These are phyloP conservation scores for Parambassis ranga DNA, from an alignment of 2,797 vertebrate genomes.

Conservation along the genomic window DNA sequence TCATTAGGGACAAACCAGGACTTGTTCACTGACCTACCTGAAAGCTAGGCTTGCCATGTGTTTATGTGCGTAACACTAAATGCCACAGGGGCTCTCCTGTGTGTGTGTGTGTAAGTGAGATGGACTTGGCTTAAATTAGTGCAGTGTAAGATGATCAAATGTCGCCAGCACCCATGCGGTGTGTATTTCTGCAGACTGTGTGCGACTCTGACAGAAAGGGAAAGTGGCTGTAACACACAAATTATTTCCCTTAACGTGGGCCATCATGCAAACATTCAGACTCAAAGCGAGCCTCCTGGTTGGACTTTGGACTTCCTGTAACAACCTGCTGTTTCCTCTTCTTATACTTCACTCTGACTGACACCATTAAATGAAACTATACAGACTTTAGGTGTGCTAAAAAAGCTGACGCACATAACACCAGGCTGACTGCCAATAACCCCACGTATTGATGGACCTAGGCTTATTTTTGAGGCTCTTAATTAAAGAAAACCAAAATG, in stretches of 20 bases:
- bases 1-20: constrained; percentile 1
- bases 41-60: constrained; percentile 21
- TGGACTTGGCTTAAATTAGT: constrained; percentile 67
- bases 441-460: constrained; percentile 8
- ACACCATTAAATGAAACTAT: too few species aligned
- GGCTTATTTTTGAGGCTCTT: not conserved
- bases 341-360: constrained; percentile 4
- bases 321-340: too few species aligned
- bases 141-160: constrained; percentile 58
- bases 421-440: constrained; percentile 36
- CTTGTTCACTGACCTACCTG: constrained; percentile 4
- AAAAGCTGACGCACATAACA: not conserved
- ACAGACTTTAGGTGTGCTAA: too few species aligned
- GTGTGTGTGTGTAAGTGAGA: not conserved
- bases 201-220: not conserved
- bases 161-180: constrained; percentile 25
- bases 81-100: constrained; percentile 9
- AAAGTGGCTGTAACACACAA: not conserved
- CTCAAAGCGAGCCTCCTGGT: too few species aligned
- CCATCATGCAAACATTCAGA: too few species aligned
- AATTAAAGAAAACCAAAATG: not conserved
- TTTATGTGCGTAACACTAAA: constrained; percentile 4
- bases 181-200: constrained; percentile 8
- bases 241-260: not conserved
- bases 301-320: too few species aligned